Evolutionary conservation across 92 coral and sea anemone genomes (phyloP).

Genomic region (Siderastrea siderea): DNA sequence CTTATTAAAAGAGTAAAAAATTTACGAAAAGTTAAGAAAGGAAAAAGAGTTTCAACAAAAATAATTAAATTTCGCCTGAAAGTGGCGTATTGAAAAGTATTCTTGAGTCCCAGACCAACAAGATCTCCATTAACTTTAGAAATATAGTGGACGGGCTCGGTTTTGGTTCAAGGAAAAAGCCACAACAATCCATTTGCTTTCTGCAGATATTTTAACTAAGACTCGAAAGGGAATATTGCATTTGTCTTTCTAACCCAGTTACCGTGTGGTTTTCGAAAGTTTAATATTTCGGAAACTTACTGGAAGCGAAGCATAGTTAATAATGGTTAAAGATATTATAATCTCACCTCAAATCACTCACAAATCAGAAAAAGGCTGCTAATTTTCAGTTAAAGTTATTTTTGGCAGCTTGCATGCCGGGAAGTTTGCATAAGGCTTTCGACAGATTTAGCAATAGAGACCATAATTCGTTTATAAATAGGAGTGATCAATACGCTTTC

Average conservation of each 20-base stretch:
- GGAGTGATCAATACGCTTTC: neutral
- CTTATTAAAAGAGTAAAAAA: no score
- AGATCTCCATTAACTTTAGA: no score
- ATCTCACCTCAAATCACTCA: neutral
- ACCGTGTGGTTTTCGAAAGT: constrained; percentile 2
- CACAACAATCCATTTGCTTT: neutral
- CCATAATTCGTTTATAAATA: no score
- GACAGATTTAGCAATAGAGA: neutral
- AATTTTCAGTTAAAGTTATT: neutral
- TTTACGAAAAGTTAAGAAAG: no score
- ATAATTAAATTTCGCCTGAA: no score
- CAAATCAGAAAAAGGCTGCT: no score
- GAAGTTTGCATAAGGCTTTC: neutral
- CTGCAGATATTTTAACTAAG: neutral
- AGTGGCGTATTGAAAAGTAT: no score
- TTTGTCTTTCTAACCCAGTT: neutral
- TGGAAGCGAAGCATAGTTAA: neutral
- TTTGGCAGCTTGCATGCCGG: neutral
- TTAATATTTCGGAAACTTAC: constrained; percentile 10
- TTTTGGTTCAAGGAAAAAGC: neutral
- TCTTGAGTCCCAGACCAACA: no score
- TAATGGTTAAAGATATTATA: neutral
- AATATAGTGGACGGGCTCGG: no score
- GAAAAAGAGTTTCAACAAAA: no score
- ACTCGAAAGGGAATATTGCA: neutral